phyloP scores from a whole-genome alignment of 2,888 invertebrate species.

The Tiliacea aurago region DNA sequence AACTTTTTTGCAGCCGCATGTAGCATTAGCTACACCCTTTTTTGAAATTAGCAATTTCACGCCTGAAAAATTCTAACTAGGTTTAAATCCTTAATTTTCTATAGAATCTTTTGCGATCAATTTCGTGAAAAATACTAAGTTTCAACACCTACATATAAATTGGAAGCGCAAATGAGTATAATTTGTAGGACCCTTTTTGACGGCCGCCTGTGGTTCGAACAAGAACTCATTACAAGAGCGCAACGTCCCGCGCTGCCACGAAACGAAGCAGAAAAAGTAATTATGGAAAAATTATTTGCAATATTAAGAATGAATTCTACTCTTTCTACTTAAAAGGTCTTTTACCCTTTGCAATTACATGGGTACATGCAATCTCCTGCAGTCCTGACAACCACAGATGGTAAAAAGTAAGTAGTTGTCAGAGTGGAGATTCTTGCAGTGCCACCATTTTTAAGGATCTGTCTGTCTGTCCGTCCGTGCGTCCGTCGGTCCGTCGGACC shows the following conservation, averaged over 20 bases:
- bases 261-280: not conserved
- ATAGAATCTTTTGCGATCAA: not conserved
- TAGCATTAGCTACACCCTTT: no score
- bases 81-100: not conserved
- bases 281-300: constrained; percentile 14
- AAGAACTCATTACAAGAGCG: constrained; percentile 4
- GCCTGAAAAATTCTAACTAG: not conserved
- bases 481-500: no score
- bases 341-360: not conserved
- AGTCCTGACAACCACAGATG: not conserved
- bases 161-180: not conserved
- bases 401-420: not conserved
- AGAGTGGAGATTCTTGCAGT: no score
- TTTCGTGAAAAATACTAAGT: not conserved
- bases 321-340: not conserved
- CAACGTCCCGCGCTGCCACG: not conserved
- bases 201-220: constrained; percentile 1
- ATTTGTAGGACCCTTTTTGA: constrained; percentile 4
- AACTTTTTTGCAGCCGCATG: no score
- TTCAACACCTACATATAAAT: not conserved
- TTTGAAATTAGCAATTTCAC: no score
- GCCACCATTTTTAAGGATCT: not conserved
- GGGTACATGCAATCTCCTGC: not conserved
- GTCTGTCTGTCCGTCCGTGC: no score
- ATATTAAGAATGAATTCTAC: not conserved